Evolutionary conservation across 2,888 invertebrate genomes (phyloP), one percentile per base, ranked within the genome.

Genomic region (Carterocephalus palaemon): DNA sequence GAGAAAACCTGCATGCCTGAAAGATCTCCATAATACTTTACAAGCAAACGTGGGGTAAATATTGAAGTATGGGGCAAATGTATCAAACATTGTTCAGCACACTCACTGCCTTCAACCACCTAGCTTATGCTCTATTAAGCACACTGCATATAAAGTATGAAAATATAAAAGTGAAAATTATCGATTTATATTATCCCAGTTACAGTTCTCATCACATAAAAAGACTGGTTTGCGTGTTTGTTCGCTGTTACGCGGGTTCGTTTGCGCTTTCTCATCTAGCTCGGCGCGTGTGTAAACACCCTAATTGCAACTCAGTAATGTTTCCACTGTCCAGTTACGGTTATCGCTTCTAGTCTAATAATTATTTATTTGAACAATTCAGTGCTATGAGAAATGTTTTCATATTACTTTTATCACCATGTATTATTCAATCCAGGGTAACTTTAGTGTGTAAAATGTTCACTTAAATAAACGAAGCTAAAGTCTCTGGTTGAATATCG

Each of bases 221-320:
- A 20, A 23, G 16, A 28, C 28, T 24, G 19, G 26, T 1, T 28
- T 42, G 51, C 42, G 47, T 39, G 45, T 50, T 51, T 52, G 48
- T 46, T 54, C 54, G 43, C 50, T 53, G 59, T 55, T 52, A 55
- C 53, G 38, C 40, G 32, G 20, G 36, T 33, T 34, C 31, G 23
- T 64, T 66, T 62, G 49, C 53, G 57, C 62, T 69, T 69, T 70
- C 69, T 54, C 56, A 48, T 45, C 46, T 45, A 54, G 51, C 53
- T 28, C 13, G 13, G 15, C n/a, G 49, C 37, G 48, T 59, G 51
- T 55, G 43, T 24, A 48, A 42, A 45, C 52, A 54, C 53, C 55
- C 46, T 60, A 56, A 62, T 59, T 56, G 41, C 17, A 9, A 17
- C 5, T 15, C 15, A 15, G 8, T 28, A 28, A 3, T 28, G 15